A percentile compares a stretch with the other conserved stretches of the same genome.
Conservation (phyloP, 2,797 vertebrate species). For the Eulemur albifrons region DNA sequence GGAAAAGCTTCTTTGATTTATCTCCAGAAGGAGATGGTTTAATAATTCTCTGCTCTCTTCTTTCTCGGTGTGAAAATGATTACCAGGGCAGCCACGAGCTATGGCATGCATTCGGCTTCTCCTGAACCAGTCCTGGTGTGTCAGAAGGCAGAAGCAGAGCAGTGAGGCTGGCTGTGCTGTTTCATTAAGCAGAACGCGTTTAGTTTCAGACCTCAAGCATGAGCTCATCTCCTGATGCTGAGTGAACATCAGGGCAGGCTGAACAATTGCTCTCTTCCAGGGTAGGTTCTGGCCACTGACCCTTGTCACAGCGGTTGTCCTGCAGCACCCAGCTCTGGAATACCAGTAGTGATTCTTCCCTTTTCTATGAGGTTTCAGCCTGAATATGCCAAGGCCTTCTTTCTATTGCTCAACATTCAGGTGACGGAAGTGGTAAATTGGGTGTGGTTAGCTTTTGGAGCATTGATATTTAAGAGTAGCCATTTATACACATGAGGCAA, state of each 20-base stretch:
- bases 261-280: not conserved
- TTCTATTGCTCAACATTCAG: not conserved
- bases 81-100: not conserved
- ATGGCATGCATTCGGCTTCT: not conserved
- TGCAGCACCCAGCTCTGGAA: not conserved
- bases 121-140: not conserved
- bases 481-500: slow-evolving; percentile 19
- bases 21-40: not conserved
- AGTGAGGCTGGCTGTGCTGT: not conserved
- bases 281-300: not conserved
- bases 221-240: not conserved
- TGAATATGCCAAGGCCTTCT: not conserved
- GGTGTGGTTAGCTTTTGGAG: not conserved
- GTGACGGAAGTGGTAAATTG: not conserved
- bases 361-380: not conserved
- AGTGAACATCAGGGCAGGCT: not conserved
- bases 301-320: not conserved
- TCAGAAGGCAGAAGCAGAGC: not conserved
- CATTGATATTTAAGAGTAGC: slow-evolving; percentile 11
- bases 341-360: not conserved
- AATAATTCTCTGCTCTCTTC: slow-evolving; percentile 8
- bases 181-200: not conserved
- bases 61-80: slow-evolving; percentile 17
- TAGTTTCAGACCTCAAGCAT: not conserved
- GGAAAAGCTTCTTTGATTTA: slow-evolving; percentile 37